Base-by-base conservation (phyloP, 2,797 vertebrate species). In the Periophthalmus magnuspinnatus region DNA sequence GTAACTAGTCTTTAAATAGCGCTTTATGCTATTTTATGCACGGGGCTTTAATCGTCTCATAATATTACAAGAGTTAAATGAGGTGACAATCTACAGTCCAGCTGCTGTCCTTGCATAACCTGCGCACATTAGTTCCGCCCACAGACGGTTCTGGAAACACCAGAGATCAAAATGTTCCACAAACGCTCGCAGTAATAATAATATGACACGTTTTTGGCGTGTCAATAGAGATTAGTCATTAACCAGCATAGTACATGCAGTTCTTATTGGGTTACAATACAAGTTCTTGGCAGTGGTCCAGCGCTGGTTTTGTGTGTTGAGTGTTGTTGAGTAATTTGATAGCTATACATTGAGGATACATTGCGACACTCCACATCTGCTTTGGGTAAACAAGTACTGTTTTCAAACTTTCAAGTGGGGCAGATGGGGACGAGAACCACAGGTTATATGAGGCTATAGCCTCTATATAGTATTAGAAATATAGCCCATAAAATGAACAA, bases 11-110 rank as follows among this genome's bases (percentile, higher is more conserved):
- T 63, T 63, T 63, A 63, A 63, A 63, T 63, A 63, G 60, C 36
- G 1, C 32, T 41, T 63, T 38, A 54, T 32, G 16, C 34, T n/a
- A n/a, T n/a, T n/a, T 2, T 14, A 2, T 55, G 24, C 36, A 13
- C 22, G 9, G 21, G 21, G 52, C 47, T 45, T 28, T 38, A 56
- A 36, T 57, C 32, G 6, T 52, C 21, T 59, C 48, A 34, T 11
- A 52, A 45, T 50, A 5, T 71, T 61, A 7, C 14, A 32, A 36
- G 34, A 16, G 48, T 67, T 8, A 33, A 0, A 61, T 0, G 19
- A 38, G 63, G 52, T 45, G 13, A 69, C 56, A 13, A 57, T 57
- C 56, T 57, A 1, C 56, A n/a, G 58, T 60, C 58, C 58, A 36
- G 58, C 58, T 60, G 58, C 58, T 60, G 58, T 60, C 58, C 33